Percentiles rank a stretch among this genome's conserved stretches.
Evolutionary conservation across 2,888 invertebrate species (phyloP).

Genomic region (Lithophane socia): DNA sequence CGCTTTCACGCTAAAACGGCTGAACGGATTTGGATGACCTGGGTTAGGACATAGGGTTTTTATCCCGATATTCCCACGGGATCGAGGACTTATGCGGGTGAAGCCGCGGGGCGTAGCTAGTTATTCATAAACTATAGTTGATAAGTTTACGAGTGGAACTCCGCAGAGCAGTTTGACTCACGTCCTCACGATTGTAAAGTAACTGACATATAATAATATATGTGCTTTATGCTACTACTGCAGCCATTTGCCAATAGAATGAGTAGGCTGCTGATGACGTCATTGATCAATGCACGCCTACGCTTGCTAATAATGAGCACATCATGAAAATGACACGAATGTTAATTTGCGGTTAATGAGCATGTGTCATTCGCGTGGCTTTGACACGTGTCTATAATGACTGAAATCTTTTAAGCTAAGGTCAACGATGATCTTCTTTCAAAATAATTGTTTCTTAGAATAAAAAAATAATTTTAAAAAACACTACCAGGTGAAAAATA

Average conservation of each 20-base stretch:
- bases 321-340: slow-evolving; percentile 10
- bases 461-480: no score
- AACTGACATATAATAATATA: not conserved
- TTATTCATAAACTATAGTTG: slow-evolving; percentile 2
- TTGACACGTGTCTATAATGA: not conserved
- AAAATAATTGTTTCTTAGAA: no score
- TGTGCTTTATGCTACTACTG: not conserved
- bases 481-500: no score
- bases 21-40: no score
- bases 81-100: no score
- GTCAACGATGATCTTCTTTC: no score
- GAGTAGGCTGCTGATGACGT: slow-evolving; percentile 1
- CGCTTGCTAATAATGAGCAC: not conserved
- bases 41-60: no score
- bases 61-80: no score
- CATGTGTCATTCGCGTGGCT: not conserved
- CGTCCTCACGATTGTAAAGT: slow-evolving; percentile 5
- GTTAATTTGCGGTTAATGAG: slow-evolving; percentile 9
- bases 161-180: not conserved
- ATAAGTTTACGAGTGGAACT: slow-evolving; percentile 6
- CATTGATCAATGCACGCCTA: slow-evolving; percentile 17
- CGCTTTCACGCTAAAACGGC: no score
- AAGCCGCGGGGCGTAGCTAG: no score
- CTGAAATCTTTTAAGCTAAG: no score
- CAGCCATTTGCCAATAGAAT: not conserved